Evolutionary conservation across 2,113 vertebrate species (phyloP).

Genomic region (Epinephelus lanceolatus): DNA sequence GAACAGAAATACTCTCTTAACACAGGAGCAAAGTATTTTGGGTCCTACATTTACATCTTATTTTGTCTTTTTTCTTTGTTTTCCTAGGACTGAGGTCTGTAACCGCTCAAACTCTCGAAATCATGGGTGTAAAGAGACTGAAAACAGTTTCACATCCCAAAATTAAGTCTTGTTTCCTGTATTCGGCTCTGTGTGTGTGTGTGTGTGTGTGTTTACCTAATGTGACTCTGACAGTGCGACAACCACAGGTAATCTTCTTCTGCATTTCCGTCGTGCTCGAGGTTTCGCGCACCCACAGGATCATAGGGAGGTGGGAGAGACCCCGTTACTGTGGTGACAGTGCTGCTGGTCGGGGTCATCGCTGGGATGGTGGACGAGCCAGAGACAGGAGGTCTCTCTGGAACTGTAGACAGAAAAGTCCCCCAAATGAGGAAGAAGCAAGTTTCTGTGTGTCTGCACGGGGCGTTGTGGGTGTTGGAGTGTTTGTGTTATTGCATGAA

Average conservation of each 20-base stretch:
- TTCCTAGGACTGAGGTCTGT: background rate
- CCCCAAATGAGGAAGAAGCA: background rate
- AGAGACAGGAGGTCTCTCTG: conserved; percentile 34
- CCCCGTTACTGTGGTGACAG: background rate
- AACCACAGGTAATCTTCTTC: conserved; percentile 77
- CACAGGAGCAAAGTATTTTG: background rate
- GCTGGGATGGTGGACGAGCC: conserved; percentile 22
- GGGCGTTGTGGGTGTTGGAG: conserved; percentile 1
- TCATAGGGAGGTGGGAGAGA: conserved; percentile 61
- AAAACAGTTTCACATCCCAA: background rate
- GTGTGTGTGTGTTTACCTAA: conserved; percentile 49
- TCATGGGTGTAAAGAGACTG: background rate
- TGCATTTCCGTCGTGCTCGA: background rate
- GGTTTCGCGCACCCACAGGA: conserved; percentile 34
- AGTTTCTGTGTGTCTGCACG: background rate
- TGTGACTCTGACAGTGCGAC: conserved; percentile 75
- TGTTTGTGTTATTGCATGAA: background rate
- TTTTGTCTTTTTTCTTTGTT: background rate
- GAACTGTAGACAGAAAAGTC: background rate
- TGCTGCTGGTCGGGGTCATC: background rate
- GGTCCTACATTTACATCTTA: accelerated
- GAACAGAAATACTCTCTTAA: background rate
- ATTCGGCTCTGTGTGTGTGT: background rate
- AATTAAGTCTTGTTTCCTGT: background rate
- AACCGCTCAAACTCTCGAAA: background rate